phyloP scores from a whole-genome alignment of 2,113 vertebrate species.

The Antidorcas marsupialis region DNA sequence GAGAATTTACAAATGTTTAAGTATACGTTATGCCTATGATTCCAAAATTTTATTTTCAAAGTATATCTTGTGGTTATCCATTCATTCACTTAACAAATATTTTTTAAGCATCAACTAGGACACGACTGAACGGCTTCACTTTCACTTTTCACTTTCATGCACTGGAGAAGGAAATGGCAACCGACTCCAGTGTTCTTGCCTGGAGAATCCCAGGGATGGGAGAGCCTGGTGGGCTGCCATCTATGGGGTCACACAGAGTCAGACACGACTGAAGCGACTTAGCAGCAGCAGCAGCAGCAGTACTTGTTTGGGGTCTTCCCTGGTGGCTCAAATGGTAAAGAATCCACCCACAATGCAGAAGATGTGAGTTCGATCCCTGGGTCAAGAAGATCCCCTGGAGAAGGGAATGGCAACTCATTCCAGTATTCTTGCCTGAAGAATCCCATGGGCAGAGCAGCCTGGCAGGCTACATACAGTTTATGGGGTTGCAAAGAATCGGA shows the following conservation, averaged over 20 bases:
- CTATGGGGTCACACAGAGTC: too few relatives aligned
- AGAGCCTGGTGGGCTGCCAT: too few relatives aligned
- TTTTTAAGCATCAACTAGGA: not conserved
- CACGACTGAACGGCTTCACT: too few relatives aligned
- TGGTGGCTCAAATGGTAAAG: not conserved
- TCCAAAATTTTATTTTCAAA: slow-evolving; percentile 4
- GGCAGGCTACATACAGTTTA: not conserved
- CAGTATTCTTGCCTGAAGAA: not conserved
- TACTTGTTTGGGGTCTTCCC: not conserved
- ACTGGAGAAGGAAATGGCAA: too few relatives aligned
- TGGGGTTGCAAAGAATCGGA: not conserved
- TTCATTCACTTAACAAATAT: slow-evolving; percentile 10
- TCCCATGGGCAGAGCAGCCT: not conserved
- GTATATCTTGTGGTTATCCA: not conserved
- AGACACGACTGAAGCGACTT: accelerated
- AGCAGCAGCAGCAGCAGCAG: not conserved
- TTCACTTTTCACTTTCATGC: too few relatives aligned
- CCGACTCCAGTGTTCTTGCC: too few relatives aligned
- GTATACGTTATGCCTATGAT: not conserved
- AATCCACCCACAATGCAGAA: not conserved
- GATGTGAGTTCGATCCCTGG: not conserved
- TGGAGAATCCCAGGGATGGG: too few relatives aligned
- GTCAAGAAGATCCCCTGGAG: not conserved
- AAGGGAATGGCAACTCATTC: not conserved
- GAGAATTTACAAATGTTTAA: slow-evolving; percentile 2